Conservation (phyloP, 2,113 vertebrate genomes). For the Ranitomeya imitator region DNA sequence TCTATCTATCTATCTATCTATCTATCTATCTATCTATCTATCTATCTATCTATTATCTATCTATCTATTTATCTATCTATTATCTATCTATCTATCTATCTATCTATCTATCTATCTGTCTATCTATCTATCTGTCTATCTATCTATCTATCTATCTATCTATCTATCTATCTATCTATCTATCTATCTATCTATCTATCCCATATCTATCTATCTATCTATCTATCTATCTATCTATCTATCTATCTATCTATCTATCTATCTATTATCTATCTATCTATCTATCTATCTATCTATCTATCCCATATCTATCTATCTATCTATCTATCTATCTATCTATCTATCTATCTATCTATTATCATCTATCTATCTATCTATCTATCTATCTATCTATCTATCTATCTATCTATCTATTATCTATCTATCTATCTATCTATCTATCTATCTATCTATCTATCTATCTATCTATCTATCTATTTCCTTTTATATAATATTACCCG, state of each 20-base stretch:
- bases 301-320: too few relatives aligned
- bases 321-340: too few relatives aligned
- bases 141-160: not conserved
- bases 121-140: slow-evolving; percentile 6
- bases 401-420: not conserved
- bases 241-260: too few relatives aligned
- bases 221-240: not conserved
- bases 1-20: too few relatives aligned
- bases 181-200: not conserved
- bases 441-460: not conserved
- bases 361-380: not conserved
- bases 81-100: too few relatives aligned
- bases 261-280: too few relatives aligned
- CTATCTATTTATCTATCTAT: too few relatives aligned
- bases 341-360: too few relatives aligned
- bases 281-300: too few relatives aligned
- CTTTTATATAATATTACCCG: not conserved
- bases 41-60: too few relatives aligned
- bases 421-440: slow-evolving; percentile 8
- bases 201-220: not conserved
- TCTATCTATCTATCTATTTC: slow-evolving; percentile 11
- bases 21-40: too few relatives aligned
- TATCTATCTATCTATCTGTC: not conserved
- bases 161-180: slow-evolving; percentile 5
- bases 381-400: slow-evolving; percentile 14